phyloP scores from a whole-genome alignment of 2,113 vertebrate species.

The Hippotragus niger region DNA sequence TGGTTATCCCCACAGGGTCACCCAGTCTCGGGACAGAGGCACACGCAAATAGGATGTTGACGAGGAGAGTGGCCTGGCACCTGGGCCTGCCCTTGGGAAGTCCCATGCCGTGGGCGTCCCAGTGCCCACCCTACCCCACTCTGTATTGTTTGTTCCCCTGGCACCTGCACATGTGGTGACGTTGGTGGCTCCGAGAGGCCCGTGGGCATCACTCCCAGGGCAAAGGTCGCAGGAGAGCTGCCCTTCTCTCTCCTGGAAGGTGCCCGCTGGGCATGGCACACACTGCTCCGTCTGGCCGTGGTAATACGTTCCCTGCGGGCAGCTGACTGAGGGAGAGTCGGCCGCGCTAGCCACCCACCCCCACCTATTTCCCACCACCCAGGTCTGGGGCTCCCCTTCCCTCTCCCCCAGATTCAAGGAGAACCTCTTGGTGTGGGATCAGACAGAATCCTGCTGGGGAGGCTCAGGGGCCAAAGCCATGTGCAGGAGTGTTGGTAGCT shows the following conservation, averaged over 20 bases:
- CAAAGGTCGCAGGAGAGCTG: constrained; percentile 98
- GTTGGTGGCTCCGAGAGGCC: constrained; percentile 91
- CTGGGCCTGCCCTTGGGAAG: constrained; percentile 61
- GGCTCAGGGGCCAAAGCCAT: background rate
- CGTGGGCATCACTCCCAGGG: constrained; percentile 94
- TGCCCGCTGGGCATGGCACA: constrained; percentile 92
- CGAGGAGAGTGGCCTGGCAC: constrained; percentile 48
- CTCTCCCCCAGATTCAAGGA: constrained; percentile 8
- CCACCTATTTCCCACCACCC: constrained; percentile 42
- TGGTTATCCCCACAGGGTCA: background rate
- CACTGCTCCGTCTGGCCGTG: constrained; percentile 96
- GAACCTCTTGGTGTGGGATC: background rate
- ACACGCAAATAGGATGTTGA: background rate
- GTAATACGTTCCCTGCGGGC: constrained; percentile 95
- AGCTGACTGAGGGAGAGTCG: constrained; percentile 94
- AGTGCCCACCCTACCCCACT: constrained; percentile 62
- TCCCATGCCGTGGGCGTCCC: constrained; percentile 31
- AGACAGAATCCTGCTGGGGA: background rate
- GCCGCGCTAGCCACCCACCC: constrained; percentile 72
- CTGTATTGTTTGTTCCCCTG: constrained; percentile 51
- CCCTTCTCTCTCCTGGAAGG: constrained; percentile 97
- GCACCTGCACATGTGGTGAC: constrained; percentile 94
- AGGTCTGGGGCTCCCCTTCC: constrained; percentile 43
- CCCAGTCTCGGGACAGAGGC: constrained; percentile 40
- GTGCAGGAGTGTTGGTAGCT: background rate